Conservation (phyloP, 2,888 invertebrate genomes). For the Aleiodes alternator region DNA sequence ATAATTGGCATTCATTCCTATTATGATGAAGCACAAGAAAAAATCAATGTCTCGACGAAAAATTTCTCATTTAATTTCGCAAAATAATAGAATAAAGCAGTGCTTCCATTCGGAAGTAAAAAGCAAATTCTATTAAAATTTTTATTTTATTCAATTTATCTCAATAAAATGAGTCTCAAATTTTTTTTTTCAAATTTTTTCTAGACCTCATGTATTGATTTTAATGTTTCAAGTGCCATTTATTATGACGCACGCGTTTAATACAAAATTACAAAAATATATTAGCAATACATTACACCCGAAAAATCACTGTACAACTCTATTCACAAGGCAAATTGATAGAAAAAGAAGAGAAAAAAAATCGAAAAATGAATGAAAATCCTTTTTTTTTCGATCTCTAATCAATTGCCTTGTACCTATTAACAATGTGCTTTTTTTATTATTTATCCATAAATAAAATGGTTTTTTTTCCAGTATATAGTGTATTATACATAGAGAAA, state of each 20-base stretch:
- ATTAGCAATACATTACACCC: slow-evolving; percentile 61
- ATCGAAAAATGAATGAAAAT: not conserved
- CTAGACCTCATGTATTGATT: not conserved
- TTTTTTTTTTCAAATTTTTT: not conserved
- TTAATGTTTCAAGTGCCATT: slow-evolving; percentile 19
- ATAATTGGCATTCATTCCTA: not conserved
- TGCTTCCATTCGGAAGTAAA: not conserved
- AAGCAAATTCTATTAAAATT: not conserved
- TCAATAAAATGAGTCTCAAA: slow-evolving; percentile 1
- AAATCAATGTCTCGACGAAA: slow-evolving; percentile 4
- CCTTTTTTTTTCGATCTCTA: not conserved
- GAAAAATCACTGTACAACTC: slow-evolving; percentile 49
- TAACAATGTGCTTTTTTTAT: slow-evolving; percentile 60
- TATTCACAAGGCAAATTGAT: not conserved
- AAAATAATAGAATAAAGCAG: not conserved
- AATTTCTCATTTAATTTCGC: slow-evolving; percentile 1
- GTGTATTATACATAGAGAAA: slow-evolving; percentile 65
- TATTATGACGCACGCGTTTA: slow-evolving; percentile 40
- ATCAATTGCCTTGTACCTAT: slow-evolving; percentile 62
- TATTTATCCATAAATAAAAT: slow-evolving; percentile 41
- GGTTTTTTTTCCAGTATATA: slow-evolving; percentile 38
- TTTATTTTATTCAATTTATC: not conserved
- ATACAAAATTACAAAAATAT: slow-evolving; percentile 72
- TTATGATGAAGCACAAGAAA: not conserved
- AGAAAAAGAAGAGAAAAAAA: not conserved